Evolutionary conservation across 1,140 invertebrate species (phyloP).

Genomic region (Lucilia cuprina): DNA sequence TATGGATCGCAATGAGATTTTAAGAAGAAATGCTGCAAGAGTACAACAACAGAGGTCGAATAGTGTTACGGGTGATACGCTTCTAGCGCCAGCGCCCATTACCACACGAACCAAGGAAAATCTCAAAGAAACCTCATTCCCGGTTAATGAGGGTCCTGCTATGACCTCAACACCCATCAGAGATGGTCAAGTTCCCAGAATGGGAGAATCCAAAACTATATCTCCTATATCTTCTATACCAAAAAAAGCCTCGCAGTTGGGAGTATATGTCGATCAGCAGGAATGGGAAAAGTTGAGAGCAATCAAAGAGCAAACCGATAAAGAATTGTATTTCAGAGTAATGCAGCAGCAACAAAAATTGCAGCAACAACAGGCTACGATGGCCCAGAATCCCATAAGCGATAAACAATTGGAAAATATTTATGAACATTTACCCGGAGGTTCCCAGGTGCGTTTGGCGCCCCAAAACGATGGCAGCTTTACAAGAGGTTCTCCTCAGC

Average conservation of each 20-base stretch:
- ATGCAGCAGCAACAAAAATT: conserved; percentile 49
- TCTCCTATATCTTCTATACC: conserved; percentile 19
- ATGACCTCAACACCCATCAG: conserved; percentile 33
- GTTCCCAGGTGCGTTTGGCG: background rate
- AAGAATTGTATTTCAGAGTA: conserved; percentile 53
- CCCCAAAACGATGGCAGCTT: conserved; percentile 40
- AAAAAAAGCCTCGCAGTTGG: conserved; percentile 29
- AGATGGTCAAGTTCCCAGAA: background rate
- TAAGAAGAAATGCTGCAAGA: conserved; percentile 27
- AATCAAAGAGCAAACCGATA: conserved; percentile 57
- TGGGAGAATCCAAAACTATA: background rate
- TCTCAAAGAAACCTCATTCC: conserved; percentile 24
- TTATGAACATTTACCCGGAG: conserved; percentile 51
- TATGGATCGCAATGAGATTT: conserved; percentile 53
- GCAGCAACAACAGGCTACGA: conserved; percentile 18
- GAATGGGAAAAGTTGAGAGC: conserved; percentile 56
- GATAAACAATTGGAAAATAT: conserved; percentile 49
- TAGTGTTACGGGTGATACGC: background rate
- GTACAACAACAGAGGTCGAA: conserved; percentile 27
- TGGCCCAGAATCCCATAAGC: background rate
- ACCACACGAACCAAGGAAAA: conserved; percentile 37
- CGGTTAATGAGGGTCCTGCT: conserved; percentile 34
- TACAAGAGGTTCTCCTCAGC: conserved; percentile 51
- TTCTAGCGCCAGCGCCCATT: background rate
- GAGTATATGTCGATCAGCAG: conserved; percentile 37